Evolutionary conservation across 1,140 invertebrate species (phyloP), one percentile per base, ranked within the genome.

Genomic region (Gonatopus flavifemur): DNA sequence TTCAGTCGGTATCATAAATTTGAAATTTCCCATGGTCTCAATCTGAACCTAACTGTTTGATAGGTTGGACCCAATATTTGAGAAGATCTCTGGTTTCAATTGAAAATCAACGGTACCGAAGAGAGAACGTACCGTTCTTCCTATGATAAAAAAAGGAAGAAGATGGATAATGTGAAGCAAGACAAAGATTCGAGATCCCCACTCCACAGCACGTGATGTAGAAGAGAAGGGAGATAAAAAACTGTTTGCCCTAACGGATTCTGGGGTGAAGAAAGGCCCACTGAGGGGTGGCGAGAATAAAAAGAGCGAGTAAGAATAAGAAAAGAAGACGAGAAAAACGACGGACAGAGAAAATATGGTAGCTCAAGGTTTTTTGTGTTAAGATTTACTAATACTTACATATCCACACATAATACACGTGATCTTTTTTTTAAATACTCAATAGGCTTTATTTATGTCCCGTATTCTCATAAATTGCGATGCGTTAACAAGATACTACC

Each of bases 1-100:
- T n/a, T n/a, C n/a, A n/a, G n/a, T n/a, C n/a, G n/a, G n/a, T n/a
- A n/a, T n/a, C 24, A 43, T 36, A 30, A 28, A n/a, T n/a, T 39
- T 37, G 48, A 31, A 36, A 55, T 62, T 76, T 77, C 72, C 71
- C 74, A 76, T 74, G n/a, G n/a, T n/a, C n/a, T n/a, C n/a, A n/a
- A n/a, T n/a, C n/a, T n/a, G 65, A 50, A 60, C 66, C 64, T 70
- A 74, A 70, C 67, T 71, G 67, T 71, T 64, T 61, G 48, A 45
- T 28, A 39, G 52, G 51, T 18, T 49, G 67, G 57, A 47, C 61
- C 61, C 57, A 62, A 55, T 74, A 68, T 77, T 77, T 74, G 71
- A 74, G 59, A 64, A 70, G 69, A 77, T 77, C 75, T 74, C 70
- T 57, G 59, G 67, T 77, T 77, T 76, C 75, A 76, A 76, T 76